Evolutionary conservation across 2,797 vertebrate species (phyloP).

Genomic region (Hippoglossus hippoglossus): DNA sequence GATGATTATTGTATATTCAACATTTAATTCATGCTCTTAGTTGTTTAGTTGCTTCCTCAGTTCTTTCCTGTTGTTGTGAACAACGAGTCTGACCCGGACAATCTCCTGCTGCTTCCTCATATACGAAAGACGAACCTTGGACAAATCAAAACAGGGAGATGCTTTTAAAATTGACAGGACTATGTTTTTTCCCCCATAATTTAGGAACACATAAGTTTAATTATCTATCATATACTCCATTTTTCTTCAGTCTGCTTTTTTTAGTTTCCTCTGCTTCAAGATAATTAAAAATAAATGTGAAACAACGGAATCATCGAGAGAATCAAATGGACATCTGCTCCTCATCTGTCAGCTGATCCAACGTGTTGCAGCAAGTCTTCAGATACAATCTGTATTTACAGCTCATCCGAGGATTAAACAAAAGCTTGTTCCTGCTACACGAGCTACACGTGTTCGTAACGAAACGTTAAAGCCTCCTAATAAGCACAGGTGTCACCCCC

Average conservation of each 20-base stretch:
- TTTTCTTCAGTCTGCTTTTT: neutral
- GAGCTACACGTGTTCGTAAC: conserved; percentile 25
- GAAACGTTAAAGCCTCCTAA: conserved; percentile 60
- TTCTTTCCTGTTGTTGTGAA: no score
- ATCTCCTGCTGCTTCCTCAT: no score
- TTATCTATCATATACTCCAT: no score
- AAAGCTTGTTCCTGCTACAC: conserved; percentile 16
- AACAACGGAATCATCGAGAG: conserved; percentile 17
- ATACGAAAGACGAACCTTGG: neutral
- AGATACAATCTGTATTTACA: conserved; percentile 47
- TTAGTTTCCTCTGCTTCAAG: no score
- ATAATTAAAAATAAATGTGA: no score
- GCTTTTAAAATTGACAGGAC: neutral
- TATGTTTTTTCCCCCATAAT: no score
- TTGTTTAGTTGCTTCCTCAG: no score
- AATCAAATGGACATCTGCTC: conserved; percentile 16
- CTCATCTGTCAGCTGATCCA: conserved; percentile 21
- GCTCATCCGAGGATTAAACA: conserved; percentile 45
- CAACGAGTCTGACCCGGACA: no score
- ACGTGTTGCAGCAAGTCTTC: conserved; percentile 18
- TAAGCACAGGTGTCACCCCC: conserved; percentile 67
- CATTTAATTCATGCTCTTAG: no score
- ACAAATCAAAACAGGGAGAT: neutral
- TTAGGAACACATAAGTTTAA: no score
- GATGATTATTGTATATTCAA: no score